Evolutionary conservation across 2,888 invertebrate genomes (phyloP).

Genomic region (Nephrotoma guestfalica): DNA sequence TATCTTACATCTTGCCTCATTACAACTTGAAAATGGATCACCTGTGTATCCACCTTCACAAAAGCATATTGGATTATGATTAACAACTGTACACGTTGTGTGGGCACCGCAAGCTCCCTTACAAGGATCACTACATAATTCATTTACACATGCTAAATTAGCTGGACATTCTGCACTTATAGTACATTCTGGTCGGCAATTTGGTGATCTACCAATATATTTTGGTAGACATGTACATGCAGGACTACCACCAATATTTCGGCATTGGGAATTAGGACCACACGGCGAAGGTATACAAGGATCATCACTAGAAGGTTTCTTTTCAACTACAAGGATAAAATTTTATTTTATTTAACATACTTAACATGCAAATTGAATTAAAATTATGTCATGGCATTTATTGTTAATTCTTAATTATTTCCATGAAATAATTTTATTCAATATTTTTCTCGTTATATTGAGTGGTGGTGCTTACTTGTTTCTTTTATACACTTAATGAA

Average conservation of each 20-base stretch:
- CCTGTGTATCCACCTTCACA: slow-evolving; percentile 61
- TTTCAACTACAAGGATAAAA: slow-evolving; percentile 6
- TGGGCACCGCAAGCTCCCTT: slow-evolving; percentile 60
- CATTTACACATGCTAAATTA: slow-evolving; percentile 61
- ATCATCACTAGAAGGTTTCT: slow-evolving; percentile 41
- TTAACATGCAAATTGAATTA: background rate
- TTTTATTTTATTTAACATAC: slow-evolving; percentile 2
- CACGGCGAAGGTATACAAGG: slow-evolving; percentile 76
- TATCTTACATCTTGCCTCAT: slow-evolving; percentile 34
- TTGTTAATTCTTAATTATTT: slow-evolving; percentile 25
- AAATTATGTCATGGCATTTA: background rate
- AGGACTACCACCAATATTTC: slow-evolving; percentile 57
- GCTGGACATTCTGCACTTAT: slow-evolving; percentile 60
- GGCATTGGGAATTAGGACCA: slow-evolving; percentile 72
- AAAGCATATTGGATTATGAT: slow-evolving; percentile 63
- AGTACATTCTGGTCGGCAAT: slow-evolving; percentile 65
- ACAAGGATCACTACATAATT: slow-evolving; percentile 66
- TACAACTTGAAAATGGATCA: slow-evolving; percentile 60
- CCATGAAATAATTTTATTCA: background rate
- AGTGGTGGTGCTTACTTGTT: slow-evolving; percentile 41
- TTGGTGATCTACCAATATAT: slow-evolving; percentile 70
- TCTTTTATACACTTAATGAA: slow-evolving; percentile 51
- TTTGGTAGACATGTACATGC: slow-evolving; percentile 68
- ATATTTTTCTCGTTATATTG: background rate
- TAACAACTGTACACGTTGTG: slow-evolving; percentile 58